Percentiles rank a stretch among this genome's conserved stretches.
Conservation (phyloP, 2,113 vertebrate genomes). For the Plecturocebus donacophilus region DNA sequence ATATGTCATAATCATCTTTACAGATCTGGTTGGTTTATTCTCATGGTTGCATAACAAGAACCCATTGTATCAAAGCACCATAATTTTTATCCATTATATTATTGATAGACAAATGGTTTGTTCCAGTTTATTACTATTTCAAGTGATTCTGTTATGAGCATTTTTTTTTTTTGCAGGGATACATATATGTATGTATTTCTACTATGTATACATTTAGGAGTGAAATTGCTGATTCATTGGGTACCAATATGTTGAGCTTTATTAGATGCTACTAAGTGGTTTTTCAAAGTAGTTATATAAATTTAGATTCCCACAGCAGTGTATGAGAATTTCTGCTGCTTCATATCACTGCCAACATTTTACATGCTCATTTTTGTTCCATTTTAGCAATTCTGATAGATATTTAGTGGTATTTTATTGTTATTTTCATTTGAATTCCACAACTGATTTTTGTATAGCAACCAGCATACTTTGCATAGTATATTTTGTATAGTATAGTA, state of each 20-base stretch:
- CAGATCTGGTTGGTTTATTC: not conserved
- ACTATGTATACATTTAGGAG: not conserved
- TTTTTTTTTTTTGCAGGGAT: not conserved
- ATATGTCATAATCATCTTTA: not conserved
- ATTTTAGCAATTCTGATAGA: not conserved
- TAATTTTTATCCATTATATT: not conserved
- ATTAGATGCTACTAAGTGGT: not conserved
- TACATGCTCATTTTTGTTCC: not conserved
- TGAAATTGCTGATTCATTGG: not conserved
- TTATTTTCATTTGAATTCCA: not conserved
- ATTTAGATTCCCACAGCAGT: not conserved
- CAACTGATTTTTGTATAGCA: constrained; percentile 4
- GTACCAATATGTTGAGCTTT: not conserved
- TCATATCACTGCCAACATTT: not conserved
- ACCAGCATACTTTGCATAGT: not conserved
- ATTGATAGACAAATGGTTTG: not conserved
- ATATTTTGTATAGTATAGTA: not conserved
- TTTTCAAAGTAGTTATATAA: not conserved
- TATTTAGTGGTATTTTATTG: not conserved
- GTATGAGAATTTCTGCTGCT: not conserved
- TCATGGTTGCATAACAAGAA: not conserved
- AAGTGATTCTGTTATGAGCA: not conserved
- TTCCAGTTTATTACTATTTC: not conserved
- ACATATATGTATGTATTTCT: not conserved
- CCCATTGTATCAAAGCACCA: not conserved